These are phyloP conservation scores for Thalassophryne amazonica DNA, from an alignment of 2,797 vertebrate species.

Conservation along the genomic window DNA sequence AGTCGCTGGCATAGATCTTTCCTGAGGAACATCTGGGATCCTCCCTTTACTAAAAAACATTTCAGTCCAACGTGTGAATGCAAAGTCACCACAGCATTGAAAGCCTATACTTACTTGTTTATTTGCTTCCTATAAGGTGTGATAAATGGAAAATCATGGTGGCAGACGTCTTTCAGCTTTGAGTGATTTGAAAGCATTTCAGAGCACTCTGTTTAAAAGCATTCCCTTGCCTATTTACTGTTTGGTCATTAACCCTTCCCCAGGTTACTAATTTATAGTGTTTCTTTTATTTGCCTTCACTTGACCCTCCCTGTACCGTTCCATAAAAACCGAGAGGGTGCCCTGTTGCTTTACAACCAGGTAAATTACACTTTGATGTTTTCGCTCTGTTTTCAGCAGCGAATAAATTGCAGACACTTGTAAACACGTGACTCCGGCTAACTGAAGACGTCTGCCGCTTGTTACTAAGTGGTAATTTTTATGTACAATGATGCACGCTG, in stretches of 20 bases:
- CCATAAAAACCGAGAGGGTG: slow-evolving; percentile 75
- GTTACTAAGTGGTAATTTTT: slow-evolving; percentile 59
- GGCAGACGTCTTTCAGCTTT: slow-evolving; percentile 25
- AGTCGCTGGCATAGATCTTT: slow-evolving; percentile 72
- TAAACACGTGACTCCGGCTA: slow-evolving; percentile 81
- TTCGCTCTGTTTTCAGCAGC: slow-evolving; percentile 80
- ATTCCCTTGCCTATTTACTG: slow-evolving; percentile 74
- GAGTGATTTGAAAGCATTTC: slow-evolving; percentile 39
- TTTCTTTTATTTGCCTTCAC: slow-evolving; percentile 80
- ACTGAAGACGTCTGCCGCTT: slow-evolving; percentile 74
- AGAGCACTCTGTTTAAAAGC: slow-evolving; percentile 72
- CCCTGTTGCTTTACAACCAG: slow-evolving; percentile 82
- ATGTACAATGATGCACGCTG: slow-evolving; percentile 14
- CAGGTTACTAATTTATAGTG: slow-evolving; percentile 82
- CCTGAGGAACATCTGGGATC: slow-evolving; percentile 75
- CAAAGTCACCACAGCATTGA: slow-evolving; percentile 9
- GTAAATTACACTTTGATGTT: slow-evolving; percentile 90
- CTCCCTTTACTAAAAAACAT: slow-evolving; percentile 51
- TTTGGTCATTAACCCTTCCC: slow-evolving; percentile 80
- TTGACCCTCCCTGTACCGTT: slow-evolving; percentile 76
- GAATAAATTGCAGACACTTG: slow-evolving; percentile 83
- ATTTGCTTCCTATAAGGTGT: slow-evolving; percentile 40
- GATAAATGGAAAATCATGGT: slow-evolving; percentile 28
- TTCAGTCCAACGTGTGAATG: slow-evolving; percentile 20
- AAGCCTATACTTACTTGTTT: slow-evolving; percentile 27